These are phyloP conservation scores for Lasiurus cinereus DNA, from an alignment of 2,113 vertebrate species.

Conservation along the genomic window DNA sequence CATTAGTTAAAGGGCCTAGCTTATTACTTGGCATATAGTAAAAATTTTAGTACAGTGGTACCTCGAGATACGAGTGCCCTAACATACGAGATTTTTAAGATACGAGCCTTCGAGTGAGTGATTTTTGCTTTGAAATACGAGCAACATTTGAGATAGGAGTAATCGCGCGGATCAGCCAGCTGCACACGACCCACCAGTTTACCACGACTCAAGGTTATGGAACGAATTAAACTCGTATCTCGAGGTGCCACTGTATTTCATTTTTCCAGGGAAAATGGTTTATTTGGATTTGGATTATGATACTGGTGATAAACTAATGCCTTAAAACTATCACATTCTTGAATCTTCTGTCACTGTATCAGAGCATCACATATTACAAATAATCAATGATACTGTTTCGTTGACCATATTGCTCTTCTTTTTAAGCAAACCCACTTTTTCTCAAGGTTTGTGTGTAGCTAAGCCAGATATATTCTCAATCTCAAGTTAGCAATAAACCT, in stretches of 20 bases:
- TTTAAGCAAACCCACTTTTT: constrained; percentile 40
- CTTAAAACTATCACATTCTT: constrained; percentile 51
- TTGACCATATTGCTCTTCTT: background rate
- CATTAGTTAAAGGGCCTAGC: constrained; percentile 1
- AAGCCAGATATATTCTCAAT: constrained; percentile 37
- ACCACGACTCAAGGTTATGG: too few species aligned
- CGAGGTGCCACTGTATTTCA: background rate
- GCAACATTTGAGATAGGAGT: too few species aligned
- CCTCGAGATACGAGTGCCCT: too few species aligned
- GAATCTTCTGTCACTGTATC: constrained; percentile 16
- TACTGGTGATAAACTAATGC: constrained; percentile 20
- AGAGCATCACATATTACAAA: background rate
- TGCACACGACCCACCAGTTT: too few species aligned
- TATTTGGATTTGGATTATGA: constrained; percentile 51
- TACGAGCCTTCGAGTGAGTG: too few species aligned
- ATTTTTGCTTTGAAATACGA: too few species aligned
- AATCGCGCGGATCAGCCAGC: too few species aligned
- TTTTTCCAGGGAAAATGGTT: constrained; percentile 59
- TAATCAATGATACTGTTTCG: background rate
- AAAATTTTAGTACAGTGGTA: constrained; percentile 15
- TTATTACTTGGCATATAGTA: constrained; percentile 3
- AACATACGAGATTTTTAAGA: too few species aligned
- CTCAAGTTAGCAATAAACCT: constrained; percentile 52
- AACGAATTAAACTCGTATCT: too few species aligned
- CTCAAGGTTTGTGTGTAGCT: background rate